phyloP scores from a whole-genome alignment of 2,113 vertebrate species.

The Sebastes schlegelii region DNA sequence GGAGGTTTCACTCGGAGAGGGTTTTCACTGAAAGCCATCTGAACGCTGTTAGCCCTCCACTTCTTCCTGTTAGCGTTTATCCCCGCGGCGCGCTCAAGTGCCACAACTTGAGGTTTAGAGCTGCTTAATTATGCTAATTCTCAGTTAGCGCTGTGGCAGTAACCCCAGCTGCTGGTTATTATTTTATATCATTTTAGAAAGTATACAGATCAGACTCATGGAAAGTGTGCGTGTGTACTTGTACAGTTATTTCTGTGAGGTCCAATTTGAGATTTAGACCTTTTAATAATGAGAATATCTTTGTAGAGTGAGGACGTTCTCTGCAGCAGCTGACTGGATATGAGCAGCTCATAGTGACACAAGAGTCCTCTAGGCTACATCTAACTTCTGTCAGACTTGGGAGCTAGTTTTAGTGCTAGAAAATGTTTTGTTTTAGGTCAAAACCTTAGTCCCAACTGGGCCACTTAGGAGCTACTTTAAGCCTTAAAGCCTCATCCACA shows the following conservation, averaged over 20 bases:
- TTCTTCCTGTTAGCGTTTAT: slow-evolving; percentile 9
- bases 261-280: too few relatives aligned
- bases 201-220: not conserved
- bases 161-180: slow-evolving; percentile 23
- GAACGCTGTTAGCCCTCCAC: not conserved
- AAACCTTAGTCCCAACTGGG: not conserved
- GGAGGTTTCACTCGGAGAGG: not conserved
- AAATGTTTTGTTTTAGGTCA: not conserved
- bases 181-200: not conserved
- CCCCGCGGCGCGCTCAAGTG: slow-evolving; percentile 16
- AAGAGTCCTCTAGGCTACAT: too few relatives aligned
- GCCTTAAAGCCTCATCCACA: not conserved
- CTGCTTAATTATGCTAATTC: slow-evolving; percentile 51
- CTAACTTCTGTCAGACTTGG: not conserved
- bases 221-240: not conserved
- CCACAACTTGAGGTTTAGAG: slow-evolving; percentile 27
- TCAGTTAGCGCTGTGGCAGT: slow-evolving; percentile 16
- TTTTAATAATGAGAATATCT: too few relatives aligned
- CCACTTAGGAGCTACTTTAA: not conserved
- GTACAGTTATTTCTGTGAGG: too few relatives aligned
- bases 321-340: too few relatives aligned
- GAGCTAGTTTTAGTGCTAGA: not conserved
- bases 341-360: not conserved
- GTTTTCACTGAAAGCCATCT: not conserved
- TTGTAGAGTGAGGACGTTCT: too few relatives aligned